These are phyloP conservation scores for Girardia tigrina DNA, from an alignment of 2,888 invertebrate species.

Conservation along the genomic window DNA sequence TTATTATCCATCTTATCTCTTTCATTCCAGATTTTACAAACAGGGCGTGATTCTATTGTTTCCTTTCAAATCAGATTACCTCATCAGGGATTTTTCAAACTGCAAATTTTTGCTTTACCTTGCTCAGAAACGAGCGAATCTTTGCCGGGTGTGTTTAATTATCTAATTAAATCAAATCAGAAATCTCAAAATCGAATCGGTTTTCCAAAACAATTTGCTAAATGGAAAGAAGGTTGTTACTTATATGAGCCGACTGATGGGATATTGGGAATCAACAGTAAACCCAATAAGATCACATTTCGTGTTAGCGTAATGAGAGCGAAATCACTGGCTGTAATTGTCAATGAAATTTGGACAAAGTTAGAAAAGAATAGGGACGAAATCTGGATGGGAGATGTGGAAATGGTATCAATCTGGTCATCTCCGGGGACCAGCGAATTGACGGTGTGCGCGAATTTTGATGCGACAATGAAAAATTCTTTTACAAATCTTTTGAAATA, in stretches of 20 bases:
- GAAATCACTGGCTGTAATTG: constrained; percentile 47
- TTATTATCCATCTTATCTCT: too few species aligned
- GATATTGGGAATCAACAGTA: too few species aligned
- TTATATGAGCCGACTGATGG: constrained; percentile 44
- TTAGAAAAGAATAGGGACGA: constrained; percentile 41
- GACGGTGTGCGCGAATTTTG: too few species aligned
- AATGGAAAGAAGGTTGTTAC: constrained; percentile 51
- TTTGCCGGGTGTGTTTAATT: constrained; percentile 50
- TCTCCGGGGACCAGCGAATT: too few species aligned
- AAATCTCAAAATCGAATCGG: constrained; percentile 39
- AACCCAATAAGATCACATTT: too few species aligned
- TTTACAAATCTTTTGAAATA: too few species aligned
- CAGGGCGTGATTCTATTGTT: too few species aligned
- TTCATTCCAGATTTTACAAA: too few species aligned
- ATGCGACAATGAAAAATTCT: too few species aligned
- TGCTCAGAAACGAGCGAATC: constrained; percentile 44
- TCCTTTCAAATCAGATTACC: constrained; percentile 45
- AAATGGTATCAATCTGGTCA: too few species aligned
- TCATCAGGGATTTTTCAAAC: constrained; percentile 47
- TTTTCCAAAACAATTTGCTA: constrained; percentile 50
- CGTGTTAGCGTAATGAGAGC: constrained; percentile 44
- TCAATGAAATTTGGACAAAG: constrained; percentile 48
- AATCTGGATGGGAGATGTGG: constrained; percentile 46
- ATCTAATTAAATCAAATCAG: constrained; percentile 43
- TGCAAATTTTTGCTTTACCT: constrained; percentile 48